Base-by-base conservation (phyloP, 2,797 vertebrate genomes). In the Mormyrops boulengeri region DNA sequence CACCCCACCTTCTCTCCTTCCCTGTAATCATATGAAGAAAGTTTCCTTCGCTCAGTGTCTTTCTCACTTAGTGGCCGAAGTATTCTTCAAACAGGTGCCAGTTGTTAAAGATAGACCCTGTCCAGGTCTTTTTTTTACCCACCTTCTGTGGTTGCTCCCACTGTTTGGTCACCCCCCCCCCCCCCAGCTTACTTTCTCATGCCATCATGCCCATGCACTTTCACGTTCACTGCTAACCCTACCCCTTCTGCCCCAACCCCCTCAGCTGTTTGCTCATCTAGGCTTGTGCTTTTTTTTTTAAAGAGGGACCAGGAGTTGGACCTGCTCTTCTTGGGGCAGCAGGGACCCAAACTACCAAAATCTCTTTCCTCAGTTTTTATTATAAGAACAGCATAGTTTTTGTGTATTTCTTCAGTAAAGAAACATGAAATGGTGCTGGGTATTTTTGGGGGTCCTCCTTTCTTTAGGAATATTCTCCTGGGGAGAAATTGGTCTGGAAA, bases 401-500 rank as follows among this genome's bases (percentile, higher is more conserved):
- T 30, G 30, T 3, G 85, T 66, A 82, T 84, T 52, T 85, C 69
- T 90, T 73, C 34, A 92, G 91, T 92, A 88, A 55, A 57, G 12
- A 91, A 91, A 92, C 92, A 96, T 96, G 97, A 95, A 96, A 95
- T 95, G 95, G 95, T 92, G 93, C 89, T 94, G 92, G 94, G 92
- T 95, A 92, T 92, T 94, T 55, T 91, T 95, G 91, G 95, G 94
- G 77, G 90, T 95, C 92, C 89, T 96, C 90, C 93, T 97, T 90
- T 90, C 93, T 80, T 91, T 92, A 90, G 90, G 93, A 90, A 92
- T 52, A 91, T 93, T 94, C 90, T 94, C 90, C 91, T 93, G 93
- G 95, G 95, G 88, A 88, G 96, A 94, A 92, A 96, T n/a, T 93
- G 97, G 94, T 91, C 93, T 98, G 93, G 95, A 97, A 90, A 95